These are phyloP conservation scores for Electrona antarctica DNA, from an alignment of 2,113 vertebrate species.

Conservation along the genomic window DNA sequence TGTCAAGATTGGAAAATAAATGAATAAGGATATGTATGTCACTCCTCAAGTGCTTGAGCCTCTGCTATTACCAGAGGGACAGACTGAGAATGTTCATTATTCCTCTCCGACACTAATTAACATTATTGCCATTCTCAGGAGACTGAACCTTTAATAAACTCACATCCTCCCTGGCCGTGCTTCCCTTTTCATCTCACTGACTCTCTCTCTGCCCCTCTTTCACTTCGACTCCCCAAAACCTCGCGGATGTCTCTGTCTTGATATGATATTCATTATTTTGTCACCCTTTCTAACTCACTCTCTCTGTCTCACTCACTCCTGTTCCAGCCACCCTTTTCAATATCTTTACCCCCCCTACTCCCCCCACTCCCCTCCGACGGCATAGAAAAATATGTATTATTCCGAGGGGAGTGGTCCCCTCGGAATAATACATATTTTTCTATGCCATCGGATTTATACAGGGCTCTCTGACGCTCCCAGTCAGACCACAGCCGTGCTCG, in stretches of 20 bases:
- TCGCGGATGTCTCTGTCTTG: background rate
- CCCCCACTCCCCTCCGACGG: background rate
- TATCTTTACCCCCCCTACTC: constrained; percentile 25
- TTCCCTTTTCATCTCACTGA: too few species aligned
- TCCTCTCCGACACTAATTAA: constrained; percentile 35
- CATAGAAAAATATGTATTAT: constrained; percentile 30
- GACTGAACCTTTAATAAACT: constrained; percentile 25
- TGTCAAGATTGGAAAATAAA: background rate
- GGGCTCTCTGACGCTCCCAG: background rate
- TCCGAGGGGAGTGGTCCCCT: background rate
- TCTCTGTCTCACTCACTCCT: background rate
- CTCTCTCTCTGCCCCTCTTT: background rate
- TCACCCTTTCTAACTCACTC: constrained; percentile 7
- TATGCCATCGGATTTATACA: constrained; percentile 20
- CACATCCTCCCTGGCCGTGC: constrained; percentile 6
- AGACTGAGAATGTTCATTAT: constrained; percentile 14
- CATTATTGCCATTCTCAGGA: constrained; percentile 24
- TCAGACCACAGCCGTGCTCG: background rate
- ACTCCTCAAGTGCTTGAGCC: too few species aligned
- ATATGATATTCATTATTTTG: constrained; percentile 53
- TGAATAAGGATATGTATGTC: too few species aligned
- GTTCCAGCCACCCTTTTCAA: constrained; percentile 34
- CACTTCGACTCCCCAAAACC: background rate
- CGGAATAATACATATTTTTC: constrained; percentile 33
- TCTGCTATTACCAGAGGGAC: too few species aligned